Evolutionary conservation across 1,140 invertebrate genomes (phyloP), one percentile per base, ranked within the genome.

Genomic region (Lethrus apterus): DNA sequence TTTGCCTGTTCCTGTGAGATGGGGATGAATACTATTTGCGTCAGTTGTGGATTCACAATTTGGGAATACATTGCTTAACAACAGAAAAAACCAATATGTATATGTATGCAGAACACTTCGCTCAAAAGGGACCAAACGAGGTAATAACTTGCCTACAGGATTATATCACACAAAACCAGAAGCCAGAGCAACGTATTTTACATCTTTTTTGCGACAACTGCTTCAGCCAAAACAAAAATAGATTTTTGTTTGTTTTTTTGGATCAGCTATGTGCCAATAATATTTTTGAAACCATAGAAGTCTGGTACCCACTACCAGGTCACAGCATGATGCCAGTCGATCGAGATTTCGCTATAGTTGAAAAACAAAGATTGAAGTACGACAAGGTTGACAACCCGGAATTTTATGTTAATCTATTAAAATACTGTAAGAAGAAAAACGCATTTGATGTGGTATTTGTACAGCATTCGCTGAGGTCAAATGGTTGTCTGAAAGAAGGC

Each of bases 191-290:
- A 14, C 14, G 13, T 13, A 29, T 26, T 21, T 29, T 21, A 13
- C 2, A 38, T 17, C 8, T 29, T 44, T 51, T n/a, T 29, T 48
- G 46, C 34, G 43, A 48, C 35, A 42, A 41, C 23, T 45, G 42
- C 9, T 46, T 40, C n/a, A 49, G 43, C 14, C 35, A 47, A 41
- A 47, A 47, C 29, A 40, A 41, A 30, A 47, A 47, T 29, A 23
- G 35, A 35, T 41, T n/a, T 29, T 47, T 47, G 14, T 40, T 40
- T 46, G 32, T 11, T 8, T 46, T 46, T 41, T 14, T 47, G 23
- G 23, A 47, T 40, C 32, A 46, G 33, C 20, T 46, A 8, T 46
- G 44, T 14, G 2, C 23, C 3, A 30, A 40, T 13, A 29, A 13
- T 47, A 8, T 40, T 13, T 47, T 47, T 41, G 45, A 29, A 20